Evolutionary conservation across 2,888 invertebrate species (phyloP), one percentile per base, ranked within the genome.

Genomic region (Halictus quadricinctus): DNA sequence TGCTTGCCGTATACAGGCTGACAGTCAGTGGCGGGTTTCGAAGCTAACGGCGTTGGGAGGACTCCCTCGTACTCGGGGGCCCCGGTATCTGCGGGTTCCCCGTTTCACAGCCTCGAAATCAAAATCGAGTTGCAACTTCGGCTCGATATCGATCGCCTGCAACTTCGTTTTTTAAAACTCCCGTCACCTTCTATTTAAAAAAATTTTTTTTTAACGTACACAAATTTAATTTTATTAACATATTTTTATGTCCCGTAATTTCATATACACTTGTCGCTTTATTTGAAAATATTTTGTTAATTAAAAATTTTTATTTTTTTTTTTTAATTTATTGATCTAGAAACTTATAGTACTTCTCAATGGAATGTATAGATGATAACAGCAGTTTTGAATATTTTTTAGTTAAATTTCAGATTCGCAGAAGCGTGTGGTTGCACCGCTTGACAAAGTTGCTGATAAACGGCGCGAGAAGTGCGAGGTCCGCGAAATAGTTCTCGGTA

Each of bases 1-100:
- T 88, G 89, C 88, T 36, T 43, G 83, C 43, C 88, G 87, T 84
- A 82, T 90, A 82, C 54, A 87, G 80, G 72, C 83, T 87, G 87
- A 78, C 89, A 89, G 91, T 89, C 92, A 92, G 92, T 90, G 91
- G 91, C 90, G 92, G 90, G 91, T 91, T 92, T 91, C 88, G 88
- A 89, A 91, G 90, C 90, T 91, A 86, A 88, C 88, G 88, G 89
- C 89, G 88, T 88, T 90, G 83, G 83, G 84, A 86, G 60, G 87
- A 80, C 82, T 89, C 88, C 89, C 85, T 89, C 89, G 82, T 87
- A 79, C 78, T 87, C 85, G 87, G 89, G 89, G 85, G 88, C 88
- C 90, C 88, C 80, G 83, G 76, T 83, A 79, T 74, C 84, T 83
- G 77, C 80, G 79, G 79, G 87, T 86, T 87, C 88, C 80, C 84